Evolutionary conservation across 2,888 invertebrate genomes (phyloP), one percentile per base, ranked within the genome.

Genomic region (Macaria liturata): DNA sequence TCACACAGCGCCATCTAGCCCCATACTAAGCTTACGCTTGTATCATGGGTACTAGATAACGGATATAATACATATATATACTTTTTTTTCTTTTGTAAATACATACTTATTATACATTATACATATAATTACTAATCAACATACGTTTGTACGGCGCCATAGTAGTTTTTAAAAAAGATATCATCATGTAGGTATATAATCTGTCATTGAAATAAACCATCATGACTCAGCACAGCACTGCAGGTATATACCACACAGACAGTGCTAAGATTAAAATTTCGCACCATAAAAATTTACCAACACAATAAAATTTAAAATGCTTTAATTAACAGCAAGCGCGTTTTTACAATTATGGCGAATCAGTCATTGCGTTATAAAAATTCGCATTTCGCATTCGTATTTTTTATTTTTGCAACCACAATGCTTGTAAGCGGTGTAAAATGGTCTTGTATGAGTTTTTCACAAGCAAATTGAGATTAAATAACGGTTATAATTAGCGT

Each of bases 261-360:
- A n/a, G n/a, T 9, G 47, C n/a, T 32, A 4, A 54, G 67, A 67
- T 62, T 64, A 68, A 66, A 71, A 74, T 76, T 76, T 74, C 64
- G 64, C 70, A 63, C 70, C 62, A 72, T 81, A 76, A 78, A 80
- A 68, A 50, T 72, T 75, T 74, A 76, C 67, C 49, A 58, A 65
- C 61, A 65, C 62, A 68, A 73, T 76, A 76, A 76, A 75, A 32
- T 66, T 65, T 69, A 70, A 49, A 76, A 72, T 70, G 68, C 75
- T 77, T 73, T 74, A 78, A 80, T 79, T 74, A 70, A 68, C 66
- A 71, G 72, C 71, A 74, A 75, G 62, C 54, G 40, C 32, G 31
- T 32, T 44, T 62, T 62, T 56, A 61, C 49, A 61, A 52, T 59
- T 59, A 32, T 50, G 32, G 42, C 30, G 31, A 57, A 58, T 45